Percentiles rank a stretch among this genome's conserved stretches.
These are phyloP conservation scores for Thalassarche chlororhynchos DNA, from an alignment of 2,113 vertebrate species.

Conservation along the genomic window DNA sequence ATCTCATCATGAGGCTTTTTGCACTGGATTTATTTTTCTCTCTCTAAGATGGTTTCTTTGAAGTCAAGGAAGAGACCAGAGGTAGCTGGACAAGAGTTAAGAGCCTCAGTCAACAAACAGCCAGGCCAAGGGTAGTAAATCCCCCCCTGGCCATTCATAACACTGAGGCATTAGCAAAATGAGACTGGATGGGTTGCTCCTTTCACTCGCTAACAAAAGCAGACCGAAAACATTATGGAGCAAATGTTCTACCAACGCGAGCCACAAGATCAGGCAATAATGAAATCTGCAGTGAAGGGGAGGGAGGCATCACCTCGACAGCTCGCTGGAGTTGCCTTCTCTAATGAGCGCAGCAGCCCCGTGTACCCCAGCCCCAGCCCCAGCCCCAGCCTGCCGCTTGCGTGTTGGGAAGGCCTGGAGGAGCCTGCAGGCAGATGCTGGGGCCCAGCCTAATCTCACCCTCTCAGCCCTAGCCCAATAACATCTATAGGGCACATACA, in stretches of 20 bases:
- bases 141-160: neutral
- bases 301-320: neutral
- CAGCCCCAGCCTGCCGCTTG: neutral
- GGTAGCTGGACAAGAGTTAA: neutral
- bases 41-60: neutral
- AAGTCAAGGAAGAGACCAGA: neutral
- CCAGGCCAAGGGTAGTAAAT: neutral
- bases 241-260: neutral
- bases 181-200: neutral
- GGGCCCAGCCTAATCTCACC: neutral
- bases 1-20: neutral
- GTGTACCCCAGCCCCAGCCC: neutral
- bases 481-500: neutral
- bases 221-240: neutral
- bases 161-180: neutral
- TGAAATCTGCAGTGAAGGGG: neutral
- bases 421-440: neutral
- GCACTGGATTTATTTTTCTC: neutral
- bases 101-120: neutral
- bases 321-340: neutral
- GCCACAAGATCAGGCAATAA: neutral
- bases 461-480: neutral
- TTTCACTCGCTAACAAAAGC: neutral
- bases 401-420: neutral
- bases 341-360: fast-evolving